Conservation (phyloP, 2,113 vertebrate genomes). For the Polypterus senegalus region DNA sequence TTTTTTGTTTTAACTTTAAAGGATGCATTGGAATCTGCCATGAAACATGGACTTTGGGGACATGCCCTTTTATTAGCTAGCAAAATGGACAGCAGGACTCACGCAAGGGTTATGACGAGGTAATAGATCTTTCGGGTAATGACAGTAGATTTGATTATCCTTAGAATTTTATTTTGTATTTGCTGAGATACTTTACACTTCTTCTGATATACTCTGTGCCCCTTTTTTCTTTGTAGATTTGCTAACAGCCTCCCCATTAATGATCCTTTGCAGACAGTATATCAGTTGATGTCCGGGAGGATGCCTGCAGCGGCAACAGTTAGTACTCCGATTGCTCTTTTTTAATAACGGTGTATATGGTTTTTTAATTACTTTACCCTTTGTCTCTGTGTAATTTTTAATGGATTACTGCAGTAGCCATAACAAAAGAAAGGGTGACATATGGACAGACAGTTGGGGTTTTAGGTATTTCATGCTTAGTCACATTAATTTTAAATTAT, state of each 20-base stretch:
- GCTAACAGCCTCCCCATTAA: constrained; percentile 97
- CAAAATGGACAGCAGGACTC: constrained; percentile 94
- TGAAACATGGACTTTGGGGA: constrained; percentile 92
- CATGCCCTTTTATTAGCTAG: constrained; percentile 87
- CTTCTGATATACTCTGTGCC: neutral
- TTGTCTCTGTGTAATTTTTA: too few relatives aligned
- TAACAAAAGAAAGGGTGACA: too few relatives aligned
- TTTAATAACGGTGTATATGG: too few relatives aligned
- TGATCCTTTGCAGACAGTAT: constrained; percentile 91
- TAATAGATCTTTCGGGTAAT: constrained; percentile 18
- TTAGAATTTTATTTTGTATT: neutral
- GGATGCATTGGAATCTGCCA: constrained; percentile 90
- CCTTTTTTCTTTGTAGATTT: constrained; percentile 53
- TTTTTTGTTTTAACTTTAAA: constrained; percentile 23
- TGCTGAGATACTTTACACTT: neutral
- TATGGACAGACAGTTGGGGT: too few relatives aligned
- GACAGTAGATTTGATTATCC: neutral
- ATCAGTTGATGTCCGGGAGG: constrained; percentile 94
- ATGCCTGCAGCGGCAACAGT: constrained; percentile 94
- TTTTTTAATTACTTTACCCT: too few relatives aligned
- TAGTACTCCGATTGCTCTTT: constrained; percentile 20
- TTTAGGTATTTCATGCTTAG: too few relatives aligned
- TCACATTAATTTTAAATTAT: too few relatives aligned
- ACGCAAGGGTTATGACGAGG: constrained; percentile 94
- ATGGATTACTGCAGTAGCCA: too few relatives aligned